Conservation (phyloP, 37 sponge, comb jelly and placozoan genomes). For the Mnemiopsis leidyi region DNA sequence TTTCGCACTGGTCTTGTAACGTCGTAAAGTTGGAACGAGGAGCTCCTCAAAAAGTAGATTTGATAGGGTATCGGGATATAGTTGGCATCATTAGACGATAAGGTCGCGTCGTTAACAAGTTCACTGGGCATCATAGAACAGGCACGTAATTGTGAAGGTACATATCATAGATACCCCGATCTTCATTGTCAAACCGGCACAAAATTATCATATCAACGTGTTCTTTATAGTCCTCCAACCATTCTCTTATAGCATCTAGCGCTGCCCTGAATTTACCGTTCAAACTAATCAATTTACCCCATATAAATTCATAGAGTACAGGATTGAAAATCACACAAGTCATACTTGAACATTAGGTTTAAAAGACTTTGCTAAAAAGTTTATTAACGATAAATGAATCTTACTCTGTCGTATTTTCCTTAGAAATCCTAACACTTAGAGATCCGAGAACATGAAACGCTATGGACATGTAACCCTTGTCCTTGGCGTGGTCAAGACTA, state of each 20-base stretch:
- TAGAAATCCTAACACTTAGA: not conserved
- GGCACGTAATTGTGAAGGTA: not conserved
- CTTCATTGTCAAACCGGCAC: not conserved
- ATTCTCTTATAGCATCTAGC: not conserved
- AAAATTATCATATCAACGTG: not conserved
- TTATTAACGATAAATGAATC: no score
- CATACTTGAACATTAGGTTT: no score
- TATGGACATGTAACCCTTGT: slow-evolving; percentile 4
- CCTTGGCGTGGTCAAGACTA: not conserved
- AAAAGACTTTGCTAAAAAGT: no score
- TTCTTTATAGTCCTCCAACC: not conserved
- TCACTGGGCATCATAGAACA: not conserved
- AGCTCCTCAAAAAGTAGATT: no score
- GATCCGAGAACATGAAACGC: not conserved
- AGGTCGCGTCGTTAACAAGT: no score
- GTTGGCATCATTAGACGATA: no score
- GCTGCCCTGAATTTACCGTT: not conserved
- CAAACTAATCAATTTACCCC: not conserved
- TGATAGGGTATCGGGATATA: no score
- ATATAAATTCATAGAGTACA: not conserved
- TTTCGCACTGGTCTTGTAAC: no score
- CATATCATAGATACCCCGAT: not conserved
- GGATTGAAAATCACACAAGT: no score
- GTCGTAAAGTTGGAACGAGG: no score
- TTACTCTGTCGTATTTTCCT: not conserved